Evolutionary conservation across 2,113 vertebrate genomes (phyloP).

Genomic region (Strix uralensis): DNA sequence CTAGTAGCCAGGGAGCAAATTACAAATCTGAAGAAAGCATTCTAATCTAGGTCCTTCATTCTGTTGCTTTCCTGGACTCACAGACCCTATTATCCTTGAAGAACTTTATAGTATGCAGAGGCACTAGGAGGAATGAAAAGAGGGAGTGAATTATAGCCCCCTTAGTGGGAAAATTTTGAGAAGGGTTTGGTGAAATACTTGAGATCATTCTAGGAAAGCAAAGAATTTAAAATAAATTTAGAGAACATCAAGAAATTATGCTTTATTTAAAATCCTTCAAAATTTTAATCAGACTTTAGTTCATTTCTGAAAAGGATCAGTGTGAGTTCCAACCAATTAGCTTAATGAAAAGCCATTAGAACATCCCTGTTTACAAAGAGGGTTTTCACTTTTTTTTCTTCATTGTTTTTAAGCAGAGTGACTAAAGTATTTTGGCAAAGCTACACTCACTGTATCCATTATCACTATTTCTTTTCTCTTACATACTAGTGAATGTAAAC

Average conservation of each 20-base stretch:
- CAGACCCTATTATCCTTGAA: not conserved
- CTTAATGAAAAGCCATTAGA: not conserved
- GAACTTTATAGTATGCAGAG: not conserved
- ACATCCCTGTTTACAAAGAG: not conserved
- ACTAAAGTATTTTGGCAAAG: not conserved
- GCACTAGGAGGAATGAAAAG: not conserved
- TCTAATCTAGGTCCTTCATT: not conserved
- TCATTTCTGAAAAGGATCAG: not conserved
- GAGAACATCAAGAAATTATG: not conserved
- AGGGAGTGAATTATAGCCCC: not conserved
- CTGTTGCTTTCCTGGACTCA: not conserved
- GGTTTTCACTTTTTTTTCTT: not conserved
- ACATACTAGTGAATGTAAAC: conserved; percentile 31
- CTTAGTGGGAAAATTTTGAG: not conserved
- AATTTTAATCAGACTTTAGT: not conserved
- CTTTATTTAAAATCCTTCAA: not conserved
- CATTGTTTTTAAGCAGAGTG: not conserved
- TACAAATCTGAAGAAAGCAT: not conserved
- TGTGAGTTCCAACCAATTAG: not conserved
- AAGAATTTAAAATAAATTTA: not conserved
- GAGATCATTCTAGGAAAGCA: not conserved
- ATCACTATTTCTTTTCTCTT: conserved; percentile 7
- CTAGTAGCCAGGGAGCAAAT: not conserved
- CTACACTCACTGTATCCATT: not conserved
- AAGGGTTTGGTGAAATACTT: not conserved